A percentile compares a stretch with the other conserved stretches of the same genome.
phyloP scores from a whole-genome alignment of 2,888 invertebrate genomes.

The Odontothrips loti region DNA sequence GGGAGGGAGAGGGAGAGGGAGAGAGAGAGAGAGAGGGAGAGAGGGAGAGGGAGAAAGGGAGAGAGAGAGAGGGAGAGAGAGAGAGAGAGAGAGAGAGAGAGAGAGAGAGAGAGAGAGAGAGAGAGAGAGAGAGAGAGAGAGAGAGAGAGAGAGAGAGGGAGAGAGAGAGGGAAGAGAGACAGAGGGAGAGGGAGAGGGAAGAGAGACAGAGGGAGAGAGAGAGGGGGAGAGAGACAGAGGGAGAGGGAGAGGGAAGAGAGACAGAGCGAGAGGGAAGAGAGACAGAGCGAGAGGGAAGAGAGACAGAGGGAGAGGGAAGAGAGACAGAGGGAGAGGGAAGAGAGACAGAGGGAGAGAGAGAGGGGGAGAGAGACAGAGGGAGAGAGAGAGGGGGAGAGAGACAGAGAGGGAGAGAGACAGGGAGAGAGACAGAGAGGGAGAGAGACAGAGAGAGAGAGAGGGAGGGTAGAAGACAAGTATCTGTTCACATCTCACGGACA shows the following conservation, averaged over 20 bases:
- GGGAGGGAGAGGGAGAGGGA: not conserved
- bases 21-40: not conserved
- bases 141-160: not conserved
- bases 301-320: no score
- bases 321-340: no score
- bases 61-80: not conserved
- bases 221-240: not conserved
- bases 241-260: not conserved
- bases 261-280: no score
- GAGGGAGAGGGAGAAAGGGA: not conserved
- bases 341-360: no score
- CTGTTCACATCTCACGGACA: no score
- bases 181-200: not conserved
- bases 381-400: no score
- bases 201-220: not conserved
- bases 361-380: no score
- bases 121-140: not conserved
- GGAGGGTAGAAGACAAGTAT: no score
- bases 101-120: not conserved
- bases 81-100: not conserved
- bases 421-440: no score
- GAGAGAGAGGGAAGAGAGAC: not conserved
- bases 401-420: no score
- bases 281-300: no score
- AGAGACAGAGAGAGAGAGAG: no score